These are phyloP conservation scores for Hippasteria phrygiana DNA, from an alignment of 53 echinoderm and acorn worm species.

Conservation along the genomic window DNA sequence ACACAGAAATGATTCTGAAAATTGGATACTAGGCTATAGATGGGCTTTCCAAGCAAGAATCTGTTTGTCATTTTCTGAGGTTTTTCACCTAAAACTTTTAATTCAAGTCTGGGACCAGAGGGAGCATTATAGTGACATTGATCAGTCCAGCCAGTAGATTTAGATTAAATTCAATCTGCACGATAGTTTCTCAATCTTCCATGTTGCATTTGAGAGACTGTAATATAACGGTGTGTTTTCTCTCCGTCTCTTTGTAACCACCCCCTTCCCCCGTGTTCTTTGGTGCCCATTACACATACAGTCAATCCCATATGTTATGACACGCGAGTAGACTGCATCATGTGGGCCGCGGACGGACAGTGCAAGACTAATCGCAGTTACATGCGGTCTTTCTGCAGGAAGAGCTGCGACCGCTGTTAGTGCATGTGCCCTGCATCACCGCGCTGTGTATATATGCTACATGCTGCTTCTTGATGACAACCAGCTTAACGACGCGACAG, in stretches of 20 bases:
- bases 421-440: neutral
- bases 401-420: slow-evolving; percentile 84
- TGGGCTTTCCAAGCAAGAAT: too few relatives aligned
- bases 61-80: too few relatives aligned
- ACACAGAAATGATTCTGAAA: too few relatives aligned
- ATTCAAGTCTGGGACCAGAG: too few relatives aligned
- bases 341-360: slow-evolving; percentile 79
- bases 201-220: neutral
- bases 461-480: neutral
- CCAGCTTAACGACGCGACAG: neutral
- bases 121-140: neutral
- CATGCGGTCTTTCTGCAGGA: slow-evolving; percentile 76
- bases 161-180: too few relatives aligned
- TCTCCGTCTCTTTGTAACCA: slow-evolving; percentile 1
- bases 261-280: neutral
- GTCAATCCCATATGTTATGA: slow-evolving; percentile 86
- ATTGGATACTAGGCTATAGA: too few relatives aligned
- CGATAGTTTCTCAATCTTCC: too few relatives aligned
- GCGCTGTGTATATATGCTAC: slow-evolving; percentile 5
- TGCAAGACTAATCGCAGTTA: slow-evolving; percentile 78
- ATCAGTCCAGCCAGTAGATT: neutral
- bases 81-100: too few relatives aligned
- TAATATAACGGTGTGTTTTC: neutral
- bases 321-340: slow-evolving; percentile 72
- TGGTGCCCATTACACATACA: slow-evolving; percentile 20